Evolutionary conservation across 2,113 vertebrate genomes (phyloP), one percentile per base, ranked within the genome.

Genomic region (Nerophis lumbriciformis): DNA sequence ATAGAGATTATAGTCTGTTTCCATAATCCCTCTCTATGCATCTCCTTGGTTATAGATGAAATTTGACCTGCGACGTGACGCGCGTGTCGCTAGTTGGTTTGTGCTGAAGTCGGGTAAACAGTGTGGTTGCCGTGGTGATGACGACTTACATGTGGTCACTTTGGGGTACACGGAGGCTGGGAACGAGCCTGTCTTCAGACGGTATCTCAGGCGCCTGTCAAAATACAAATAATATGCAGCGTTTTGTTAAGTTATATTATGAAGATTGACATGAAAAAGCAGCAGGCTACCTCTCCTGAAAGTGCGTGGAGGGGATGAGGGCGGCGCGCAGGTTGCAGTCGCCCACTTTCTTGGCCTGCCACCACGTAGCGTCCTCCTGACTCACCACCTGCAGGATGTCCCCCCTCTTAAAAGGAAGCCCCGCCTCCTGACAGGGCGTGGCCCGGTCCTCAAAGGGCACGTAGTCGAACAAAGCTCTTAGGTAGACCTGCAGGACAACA

Each of bases 331-430:
- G 92, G 81, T 94, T 97, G 49, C 91, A 92, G 63, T 98, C 95
- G 6, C 93, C 94, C 3, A 97, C 90, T 49, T 91, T 90, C 77
- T 96, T 98, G 59, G 96, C 96, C 83, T 98, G 96, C 96, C 95
- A 98, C 95, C 96, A 98, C 0, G 93, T 98, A 59, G 90, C 84
- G 35, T 98, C 96, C 0, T 95, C 95, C 53, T 94, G 95, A 83
- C 93, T 95, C 1, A 98, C 95, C 35, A 98, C 95, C 71, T 98
- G 94, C n/a, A 98, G 90, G 65, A 98, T 67, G 14, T 98, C 93
- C 5, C 94, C 81, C 1, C 87, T 83, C 28, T 90, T 89, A 63
- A 98, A 98, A 0, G 95, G 94, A 79, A 98, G 90, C 42, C 96
- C 96, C 0, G 95, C 95, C 74, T 98, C 96, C 74, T 96, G 94